A percentile compares a stretch with the other conserved stretches of the same genome.
phyloP scores from a whole-genome alignment of 2,113 vertebrate species.

The Pangasianodon hypophthalmus region DNA sequence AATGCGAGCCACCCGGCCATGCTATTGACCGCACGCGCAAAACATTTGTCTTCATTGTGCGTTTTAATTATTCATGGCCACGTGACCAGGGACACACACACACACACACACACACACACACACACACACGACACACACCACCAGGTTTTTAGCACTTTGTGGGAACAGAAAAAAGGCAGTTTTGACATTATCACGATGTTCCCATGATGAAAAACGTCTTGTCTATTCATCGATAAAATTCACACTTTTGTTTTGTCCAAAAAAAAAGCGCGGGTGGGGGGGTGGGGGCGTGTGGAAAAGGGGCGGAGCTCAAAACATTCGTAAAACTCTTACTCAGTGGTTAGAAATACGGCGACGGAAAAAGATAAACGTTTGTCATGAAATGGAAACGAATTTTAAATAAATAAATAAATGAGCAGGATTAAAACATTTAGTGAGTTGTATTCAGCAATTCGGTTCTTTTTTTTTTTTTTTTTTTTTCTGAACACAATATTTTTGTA shows the following conservation, averaged over 20 bases:
- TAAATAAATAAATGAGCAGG: not conserved
- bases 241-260: no score
- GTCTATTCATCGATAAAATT: not conserved
- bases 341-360: no score
- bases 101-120: no score
- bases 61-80: conserved; percentile 64
- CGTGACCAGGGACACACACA: not conserved
- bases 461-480: not conserved
- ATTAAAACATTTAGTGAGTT: not conserved
- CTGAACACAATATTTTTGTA: no score
- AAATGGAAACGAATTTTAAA: not conserved
- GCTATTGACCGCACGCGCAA: conserved; percentile 46
- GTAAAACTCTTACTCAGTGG: no score
- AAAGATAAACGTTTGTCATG: not conserved
- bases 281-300: no score
- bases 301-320: not conserved
- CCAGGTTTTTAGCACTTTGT: not conserved
- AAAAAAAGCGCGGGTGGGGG: no score
- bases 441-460: not conserved
- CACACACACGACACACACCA: not conserved
- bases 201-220: not conserved
- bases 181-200: not conserved
- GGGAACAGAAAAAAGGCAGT: not conserved
- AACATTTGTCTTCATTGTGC: conserved; percentile 63
- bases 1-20: conserved; percentile 58